Percentiles rank a stretch among this genome's conserved stretches.
These are phyloP conservation scores for Caenorhabditis drosophilae DNA, from an alignment of 2,888 invertebrate species.

Conservation along the genomic window DNA sequence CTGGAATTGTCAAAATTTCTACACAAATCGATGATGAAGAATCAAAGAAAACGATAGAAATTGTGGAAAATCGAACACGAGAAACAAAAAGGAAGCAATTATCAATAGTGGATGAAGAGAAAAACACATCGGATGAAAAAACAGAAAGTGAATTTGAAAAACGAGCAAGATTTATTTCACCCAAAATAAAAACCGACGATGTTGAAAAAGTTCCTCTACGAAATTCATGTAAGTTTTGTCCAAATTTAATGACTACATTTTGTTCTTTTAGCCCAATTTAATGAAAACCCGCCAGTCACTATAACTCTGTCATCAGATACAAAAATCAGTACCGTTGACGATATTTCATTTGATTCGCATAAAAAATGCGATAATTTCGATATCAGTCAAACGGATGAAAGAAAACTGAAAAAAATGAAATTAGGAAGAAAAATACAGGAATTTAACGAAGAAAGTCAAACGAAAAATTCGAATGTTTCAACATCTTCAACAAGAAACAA, in stretches of 20 bases:
- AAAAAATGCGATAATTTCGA: background rate
- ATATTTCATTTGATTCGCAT: slow-evolving; percentile 1
- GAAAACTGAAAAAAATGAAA: background rate
- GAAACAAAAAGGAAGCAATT: slow-evolving; percentile 9
- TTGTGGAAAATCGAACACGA: slow-evolving; percentile 8
- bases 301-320: slow-evolving; percentile 34
- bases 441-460: too few species aligned
- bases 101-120: slow-evolving; percentile 8
- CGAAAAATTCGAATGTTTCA: background rate
- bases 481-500: slow-evolving; percentile 12
- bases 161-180: slow-evolving; percentile 16
- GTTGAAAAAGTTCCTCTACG: slow-evolving; percentile 17
- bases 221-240: background rate
- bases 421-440: background rate
- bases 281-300: slow-evolving; percentile 6
- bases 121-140: slow-evolving; percentile 5
- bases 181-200: slow-evolving; percentile 11
- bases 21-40: background rate
- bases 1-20: slow-evolving; percentile 7
- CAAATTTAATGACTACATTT: background rate
- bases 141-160: slow-evolving; percentile 12
- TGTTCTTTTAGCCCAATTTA: background rate
- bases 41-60: background rate
- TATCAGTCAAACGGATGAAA: background rate
- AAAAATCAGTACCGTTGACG: slow-evolving; percentile 2